These are phyloP conservation scores for Limnephilus marmoratus DNA, from an alignment of 2,888 invertebrate species.

Conservation along the genomic window DNA sequence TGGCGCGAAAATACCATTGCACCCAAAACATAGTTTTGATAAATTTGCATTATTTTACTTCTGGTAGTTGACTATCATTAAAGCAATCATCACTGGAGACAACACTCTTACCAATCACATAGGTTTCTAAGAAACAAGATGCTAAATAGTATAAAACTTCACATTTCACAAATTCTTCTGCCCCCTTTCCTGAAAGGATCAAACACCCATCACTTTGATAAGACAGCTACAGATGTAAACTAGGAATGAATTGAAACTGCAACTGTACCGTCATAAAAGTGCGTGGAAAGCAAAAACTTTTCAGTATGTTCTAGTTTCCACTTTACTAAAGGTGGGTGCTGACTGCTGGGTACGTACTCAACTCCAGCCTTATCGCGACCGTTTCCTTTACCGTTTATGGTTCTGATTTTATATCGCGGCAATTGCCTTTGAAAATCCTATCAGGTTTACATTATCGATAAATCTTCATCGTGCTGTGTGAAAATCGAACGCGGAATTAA, in stretches of 20 bases:
- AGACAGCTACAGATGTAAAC: not conserved
- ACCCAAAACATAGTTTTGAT: too few species aligned
- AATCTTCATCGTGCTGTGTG: conserved; percentile 73
- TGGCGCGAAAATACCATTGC: too few species aligned
- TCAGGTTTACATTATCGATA: conserved; percentile 64
- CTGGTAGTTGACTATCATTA: too few species aligned
- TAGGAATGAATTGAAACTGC: not conserved
- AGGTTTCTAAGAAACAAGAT: too few species aligned
- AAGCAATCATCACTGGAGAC: too few species aligned
- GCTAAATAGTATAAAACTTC: not conserved
- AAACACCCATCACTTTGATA: not conserved
- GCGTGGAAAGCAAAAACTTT: not conserved
- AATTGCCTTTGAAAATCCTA: conserved; percentile 60
- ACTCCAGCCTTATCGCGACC: conserved; percentile 42
- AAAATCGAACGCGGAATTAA: conserved; percentile 76
- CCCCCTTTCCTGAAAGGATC: not conserved
- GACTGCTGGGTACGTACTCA: not conserved
- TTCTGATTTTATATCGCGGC: conserved; percentile 65
- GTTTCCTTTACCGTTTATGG: conserved; percentile 59
- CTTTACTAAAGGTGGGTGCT: not conserved
- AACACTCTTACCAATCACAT: too few species aligned
- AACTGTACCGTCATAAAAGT: not conserved
- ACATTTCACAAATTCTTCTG: not conserved
- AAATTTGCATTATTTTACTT: too few species aligned
- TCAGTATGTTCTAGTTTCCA: not conserved